Evolutionary conservation across 2,797 vertebrate genomes (phyloP), one percentile per base, ranked within the genome.

Genomic region (Sphenopsis melanotis): DNA sequence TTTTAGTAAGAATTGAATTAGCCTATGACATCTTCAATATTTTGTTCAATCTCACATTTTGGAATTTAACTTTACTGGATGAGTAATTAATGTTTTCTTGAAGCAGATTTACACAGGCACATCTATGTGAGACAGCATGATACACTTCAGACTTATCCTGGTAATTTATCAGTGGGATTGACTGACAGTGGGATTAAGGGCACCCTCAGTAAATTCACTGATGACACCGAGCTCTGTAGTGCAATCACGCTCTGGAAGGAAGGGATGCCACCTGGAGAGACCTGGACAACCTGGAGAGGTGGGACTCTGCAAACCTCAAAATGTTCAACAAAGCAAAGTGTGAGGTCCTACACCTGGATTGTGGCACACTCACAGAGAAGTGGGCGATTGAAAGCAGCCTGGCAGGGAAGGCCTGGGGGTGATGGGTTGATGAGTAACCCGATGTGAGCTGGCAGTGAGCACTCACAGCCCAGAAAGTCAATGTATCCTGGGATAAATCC

Each of bases 401-500:
- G 6, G 19, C 13, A 42, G 32, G 41, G 49, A 55, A 61, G 32
- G 56, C 24, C 18, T 10, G 12, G 13, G 3, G 11, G 19, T 24
- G 32, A 68, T 29, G 21, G 21, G 36, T 11, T 37, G 36, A 36
- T n/a, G 34, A 72, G 12, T 15, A 80, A 17, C 20, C 39, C 1
- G 0, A 17, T 19, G 1, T 22, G 52, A 79, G 20, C 37, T 0
- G 0, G 21, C 53, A 52, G 26, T 16, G 41, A 53, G 36, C 2
- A 17, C 32, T 11, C 4, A 3, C 12, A 82, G 41, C 36, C 36
- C 16, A 49, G 34, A 75, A 75, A 41, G 17, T 6, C 34, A 61
- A 53, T 20, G 18, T 10, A 29, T 15, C 5, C 19, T 24, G 36
- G 36, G 41, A 22, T 29, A 34, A 32, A 76, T 21, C 11, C 19